Evolutionary conservation across 2,888 invertebrate genomes (phyloP).

Genomic region (Thelaira solivaga): DNA sequence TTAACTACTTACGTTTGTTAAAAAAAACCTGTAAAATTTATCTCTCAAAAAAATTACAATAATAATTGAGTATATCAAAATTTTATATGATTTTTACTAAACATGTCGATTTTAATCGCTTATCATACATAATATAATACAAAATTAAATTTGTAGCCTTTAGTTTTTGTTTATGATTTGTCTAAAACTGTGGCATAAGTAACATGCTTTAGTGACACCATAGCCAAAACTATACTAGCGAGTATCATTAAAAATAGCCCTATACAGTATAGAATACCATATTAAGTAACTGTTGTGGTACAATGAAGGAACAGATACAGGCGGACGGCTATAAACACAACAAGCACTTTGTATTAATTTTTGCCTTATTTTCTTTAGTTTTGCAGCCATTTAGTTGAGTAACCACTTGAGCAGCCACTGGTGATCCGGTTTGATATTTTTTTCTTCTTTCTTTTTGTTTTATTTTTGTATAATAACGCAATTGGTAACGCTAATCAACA

Average conservation of each 20-base stretch:
- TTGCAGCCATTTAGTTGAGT: conserved; percentile 49
- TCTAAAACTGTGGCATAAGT: conserved; percentile 29
- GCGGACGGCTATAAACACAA: background rate
- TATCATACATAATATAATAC: conserved; percentile 18
- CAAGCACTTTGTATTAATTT: background rate
- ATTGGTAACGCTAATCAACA: conserved; percentile 63
- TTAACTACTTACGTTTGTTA: background rate
- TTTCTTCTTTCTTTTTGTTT: too few species aligned
- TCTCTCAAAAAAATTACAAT: background rate
- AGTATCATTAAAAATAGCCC: conserved; percentile 57
- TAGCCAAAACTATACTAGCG: conserved; percentile 13
- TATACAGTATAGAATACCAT: conserved; percentile 49
- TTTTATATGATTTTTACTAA: conserved; percentile 16
- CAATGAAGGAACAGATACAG: background rate
- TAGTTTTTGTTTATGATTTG: conserved; percentile 21
- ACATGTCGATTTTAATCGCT: conserved; percentile 47
- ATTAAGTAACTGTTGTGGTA: conserved; percentile 26
- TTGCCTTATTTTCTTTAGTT: background rate
- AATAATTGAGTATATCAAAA: background rate
- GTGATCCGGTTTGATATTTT: conserved; percentile 57
- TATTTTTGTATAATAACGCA: conserved; percentile 57
- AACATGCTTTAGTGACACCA: conserved; percentile 29
- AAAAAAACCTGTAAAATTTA: conserved; percentile 35
- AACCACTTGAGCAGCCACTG: conserved; percentile 57
- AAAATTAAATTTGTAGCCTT: background rate